Evolutionary conservation across 2,113 vertebrate species (phyloP).

Genomic region (Brienomyrus brachyistius): DNA sequence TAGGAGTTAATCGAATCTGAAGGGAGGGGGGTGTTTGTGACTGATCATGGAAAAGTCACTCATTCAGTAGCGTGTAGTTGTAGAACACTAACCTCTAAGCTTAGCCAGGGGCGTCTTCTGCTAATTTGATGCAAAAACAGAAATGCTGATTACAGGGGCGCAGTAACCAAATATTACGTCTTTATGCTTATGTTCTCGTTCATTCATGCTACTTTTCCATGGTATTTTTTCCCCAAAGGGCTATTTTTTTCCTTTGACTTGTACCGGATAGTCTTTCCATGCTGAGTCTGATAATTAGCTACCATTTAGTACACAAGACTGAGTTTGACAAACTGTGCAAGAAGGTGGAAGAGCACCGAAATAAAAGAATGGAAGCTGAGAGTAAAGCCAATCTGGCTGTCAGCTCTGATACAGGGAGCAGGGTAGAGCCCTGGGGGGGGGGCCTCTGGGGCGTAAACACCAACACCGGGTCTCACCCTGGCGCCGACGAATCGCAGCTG

Average conservation of each 20-base stretch:
- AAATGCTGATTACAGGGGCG: neutral
- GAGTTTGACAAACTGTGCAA: neutral
- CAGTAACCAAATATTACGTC: neutral
- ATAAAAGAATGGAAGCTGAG: neutral
- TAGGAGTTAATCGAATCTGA: neutral
- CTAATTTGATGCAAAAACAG: neutral
- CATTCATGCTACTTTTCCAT: neutral
- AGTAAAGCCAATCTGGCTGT: neutral
- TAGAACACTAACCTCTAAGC: neutral
- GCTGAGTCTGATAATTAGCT: neutral
- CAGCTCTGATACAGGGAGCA: neutral
- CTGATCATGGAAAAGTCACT: neutral
- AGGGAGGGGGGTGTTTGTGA: neutral
- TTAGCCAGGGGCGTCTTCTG: neutral
- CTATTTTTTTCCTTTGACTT: neutral
- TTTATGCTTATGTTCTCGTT: neutral
- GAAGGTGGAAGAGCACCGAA: neutral
- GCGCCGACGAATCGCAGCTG: neutral
- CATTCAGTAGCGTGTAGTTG: neutral
- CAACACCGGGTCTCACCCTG: neutral
- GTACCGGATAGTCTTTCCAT: neutral
- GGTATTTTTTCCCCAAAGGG: neutral
- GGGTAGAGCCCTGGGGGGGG: neutral
- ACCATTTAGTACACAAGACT: neutral
- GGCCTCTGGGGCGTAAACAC: neutral